A percentile compares a stretch with the other conserved stretches of the same genome.
Evolutionary conservation across 2,797 vertebrate species (phyloP).

Genomic region (Leptoclinus maculatus): DNA sequence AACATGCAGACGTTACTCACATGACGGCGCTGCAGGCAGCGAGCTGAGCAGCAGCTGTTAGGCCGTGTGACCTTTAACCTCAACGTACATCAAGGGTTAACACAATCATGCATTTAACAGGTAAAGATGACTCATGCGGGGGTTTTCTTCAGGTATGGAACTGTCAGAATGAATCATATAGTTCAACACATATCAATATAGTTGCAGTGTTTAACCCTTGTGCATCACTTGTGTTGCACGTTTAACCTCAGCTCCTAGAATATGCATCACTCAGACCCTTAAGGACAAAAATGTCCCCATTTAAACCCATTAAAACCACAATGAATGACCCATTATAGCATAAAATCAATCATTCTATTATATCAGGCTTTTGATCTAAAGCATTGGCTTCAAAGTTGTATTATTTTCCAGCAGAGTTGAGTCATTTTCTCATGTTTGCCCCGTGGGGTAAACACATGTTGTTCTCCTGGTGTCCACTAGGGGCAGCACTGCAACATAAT

Average conservation of each 20-base stretch:
- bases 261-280: neutral
- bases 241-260: neutral
- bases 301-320: too few relatives aligned
- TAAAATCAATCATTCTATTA: too few relatives aligned
- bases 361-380: too few relatives aligned
- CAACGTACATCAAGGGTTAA: constrained; percentile 28
- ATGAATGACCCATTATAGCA: too few relatives aligned
- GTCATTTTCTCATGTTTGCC: too few relatives aligned
- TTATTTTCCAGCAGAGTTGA: too few relatives aligned
- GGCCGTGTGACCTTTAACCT: constrained; percentile 44
- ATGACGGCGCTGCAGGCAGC: constrained; percentile 32
- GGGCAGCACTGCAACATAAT: too few relatives aligned
- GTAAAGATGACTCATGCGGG: constrained; percentile 24
- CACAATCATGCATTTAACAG: constrained; percentile 26
- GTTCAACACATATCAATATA: neutral
- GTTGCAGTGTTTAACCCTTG: neutral
- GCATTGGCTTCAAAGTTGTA: too few relatives aligned
- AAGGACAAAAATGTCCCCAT: neutral
- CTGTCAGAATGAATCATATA: too few relatives aligned
- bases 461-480: too few relatives aligned
- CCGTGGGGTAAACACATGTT: too few relatives aligned
- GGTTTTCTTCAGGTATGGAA: neutral
- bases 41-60: constrained; percentile 13
- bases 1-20: constrained; percentile 64
- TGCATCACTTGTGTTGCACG: neutral